Evolutionary conservation across 2,888 invertebrate genomes (phyloP), one percentile per base, ranked within the genome.

Genomic region (Daptonema setosum): DNA sequence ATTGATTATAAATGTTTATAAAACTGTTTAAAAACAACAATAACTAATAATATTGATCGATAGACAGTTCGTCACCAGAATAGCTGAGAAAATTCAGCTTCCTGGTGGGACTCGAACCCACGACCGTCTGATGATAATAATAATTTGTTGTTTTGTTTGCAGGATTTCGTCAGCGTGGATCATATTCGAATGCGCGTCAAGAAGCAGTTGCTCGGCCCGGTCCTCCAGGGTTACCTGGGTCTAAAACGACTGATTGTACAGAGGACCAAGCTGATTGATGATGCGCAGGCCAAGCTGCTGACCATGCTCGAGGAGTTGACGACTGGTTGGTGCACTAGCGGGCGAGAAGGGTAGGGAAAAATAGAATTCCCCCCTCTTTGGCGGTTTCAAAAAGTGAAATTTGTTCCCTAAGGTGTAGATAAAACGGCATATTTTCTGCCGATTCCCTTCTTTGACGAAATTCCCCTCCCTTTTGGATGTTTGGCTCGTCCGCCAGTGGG

Each of bases 221-320:
- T 88, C 52, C 77, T 95, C 1, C 87, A 91, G 70, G 91, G 93
- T 0, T 95, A 93, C 74, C 77, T 95, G 60, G 85, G 87, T 0
- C 75, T 95, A 64, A 77, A 87, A 5, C 80, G 88, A 60, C 78
- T 95, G 26, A 85, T 93, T 0, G 87, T 93, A 45, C 93, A 93
- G 73, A 78, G 93, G 58, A 93, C 93, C 0, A 80, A 91, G 55
- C 78, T 91, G 55, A 87, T 93, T 43, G 93, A 93, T 72, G 90
- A 91, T 71, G 90, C 93, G 2, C 91, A 93, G 73, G 88, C 88
- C 72, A 88, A 87, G 68, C 76, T 93, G 50, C 76, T 93, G 14
- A 87, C 87, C 68, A 78, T 91, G 65, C 76, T 93, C 22, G 91
- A 93, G 73, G 88, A 90, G 72, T 87, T 93, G 83, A 93, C 91